phyloP scores from a whole-genome alignment of 2,113 vertebrate genomes.

The Corythornis vintsioides region DNA sequence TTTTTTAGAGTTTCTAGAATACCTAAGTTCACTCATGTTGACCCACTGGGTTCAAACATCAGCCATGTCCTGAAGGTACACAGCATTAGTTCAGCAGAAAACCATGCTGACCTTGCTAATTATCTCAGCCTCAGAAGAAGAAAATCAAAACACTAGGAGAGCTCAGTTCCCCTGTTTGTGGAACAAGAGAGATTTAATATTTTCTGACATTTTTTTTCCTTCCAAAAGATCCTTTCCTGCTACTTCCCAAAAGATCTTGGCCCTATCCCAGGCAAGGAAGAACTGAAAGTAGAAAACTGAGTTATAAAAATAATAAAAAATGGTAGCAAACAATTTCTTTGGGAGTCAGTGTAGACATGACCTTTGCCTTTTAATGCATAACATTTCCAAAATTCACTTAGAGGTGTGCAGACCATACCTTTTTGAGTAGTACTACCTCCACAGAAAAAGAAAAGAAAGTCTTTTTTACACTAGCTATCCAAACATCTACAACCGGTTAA shows the following conservation, averaged over 20 bases:
- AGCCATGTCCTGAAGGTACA: not conserved
- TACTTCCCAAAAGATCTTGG: not conserved
- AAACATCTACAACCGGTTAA: not conserved
- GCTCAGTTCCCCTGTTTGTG: not conserved
- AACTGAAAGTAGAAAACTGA: not conserved
- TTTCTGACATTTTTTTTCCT: not conserved
- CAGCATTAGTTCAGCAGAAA: not conserved
- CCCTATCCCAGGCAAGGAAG: not conserved
- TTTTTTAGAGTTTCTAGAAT: not conserved
- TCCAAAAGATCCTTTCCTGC: not conserved
- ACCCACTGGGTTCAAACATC: not conserved
- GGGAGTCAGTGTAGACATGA: not conserved
- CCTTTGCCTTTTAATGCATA: not conserved
- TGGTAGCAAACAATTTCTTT: not conserved
- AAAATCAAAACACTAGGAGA: not conserved
- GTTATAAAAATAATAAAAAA: not conserved
- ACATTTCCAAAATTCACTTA: not conserved
- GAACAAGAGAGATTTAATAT: not conserved
- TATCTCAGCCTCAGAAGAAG: not conserved
- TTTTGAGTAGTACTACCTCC: not conserved
- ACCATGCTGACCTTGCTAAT: not conserved
- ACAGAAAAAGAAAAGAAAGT: not conserved
- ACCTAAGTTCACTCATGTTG: fast-evolving
- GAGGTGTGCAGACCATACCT: not conserved
- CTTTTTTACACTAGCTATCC: not conserved